Evolutionary conservation across 2,797 vertebrate genomes (phyloP), one percentile per base, ranked within the genome.

Genomic region (Pachyuromys duprasi): DNA sequence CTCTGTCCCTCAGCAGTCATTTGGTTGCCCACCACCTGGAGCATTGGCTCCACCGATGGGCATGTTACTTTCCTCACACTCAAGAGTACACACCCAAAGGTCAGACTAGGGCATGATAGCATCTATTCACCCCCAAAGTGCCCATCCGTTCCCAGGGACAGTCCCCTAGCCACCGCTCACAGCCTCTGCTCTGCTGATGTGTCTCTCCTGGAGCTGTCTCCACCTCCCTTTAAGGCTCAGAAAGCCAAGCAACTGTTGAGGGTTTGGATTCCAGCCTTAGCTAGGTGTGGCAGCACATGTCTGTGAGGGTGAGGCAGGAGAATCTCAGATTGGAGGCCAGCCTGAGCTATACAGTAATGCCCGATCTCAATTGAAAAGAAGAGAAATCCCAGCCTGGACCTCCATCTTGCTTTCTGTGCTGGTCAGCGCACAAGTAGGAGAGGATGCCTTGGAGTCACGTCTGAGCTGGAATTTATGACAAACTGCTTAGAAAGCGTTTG

Each of bases 401-500:
- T 8, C n/a, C 20, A 0, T 15, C 31, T 62, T 9, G 33, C 53
- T 13, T n/a, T 3, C 45, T 2, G 31, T 13, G 74, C 26, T 26
- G 4, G 81, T 4, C 14, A 20, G n/a, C 22, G 11, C n/a, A 3
- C 2, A 39, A 2, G 18, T 2, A 39, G 13, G 49, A 36, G 5
- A 24, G 17, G 42, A 18, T 13, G 11, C 31, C 33, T 15, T 31
- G 33, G 2, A 5, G 31, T 18, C 18, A 15, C 26, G 14, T 14
- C 36, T 26, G 11, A 9, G 3, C 18, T 1, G 20, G 15, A 31
- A 26, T 13, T 0, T 17, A 0, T 0, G 2, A 2, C 1, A 17
- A 13, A 7, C 6, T 36, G 14, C 26, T 3, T 0, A 0, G 26
- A 5, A 69, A 60, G 55, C 5, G 33, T 24, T 36, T 24, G 1